Conservation (phyloP, 1,140 invertebrate species). For the Teleogryllus occipitalis region DNA sequence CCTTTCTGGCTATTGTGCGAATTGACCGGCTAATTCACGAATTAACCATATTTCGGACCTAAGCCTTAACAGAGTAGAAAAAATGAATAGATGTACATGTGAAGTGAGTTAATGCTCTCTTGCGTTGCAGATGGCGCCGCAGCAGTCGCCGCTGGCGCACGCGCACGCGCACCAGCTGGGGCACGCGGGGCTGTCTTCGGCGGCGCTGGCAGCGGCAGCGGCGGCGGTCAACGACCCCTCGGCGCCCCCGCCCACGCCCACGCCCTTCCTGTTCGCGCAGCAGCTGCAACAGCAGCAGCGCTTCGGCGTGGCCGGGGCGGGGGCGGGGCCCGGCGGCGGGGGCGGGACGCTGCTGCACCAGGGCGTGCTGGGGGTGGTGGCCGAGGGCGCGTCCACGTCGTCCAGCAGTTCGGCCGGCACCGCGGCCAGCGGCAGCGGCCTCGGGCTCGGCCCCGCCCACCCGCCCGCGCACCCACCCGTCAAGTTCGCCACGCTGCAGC, state of each 20-base stretch:
- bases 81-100: too few relatives aligned
- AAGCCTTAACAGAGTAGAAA: too few relatives aligned
- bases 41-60: too few relatives aligned
- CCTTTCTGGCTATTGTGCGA: too few relatives aligned
- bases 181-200: background rate
- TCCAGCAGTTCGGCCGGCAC: conserved; percentile 13
- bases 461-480: background rate
- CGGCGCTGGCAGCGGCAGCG: background rate
- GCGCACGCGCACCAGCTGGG: background rate
- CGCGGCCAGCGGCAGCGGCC: background rate
- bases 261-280: conserved; percentile 19
- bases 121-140: background rate
- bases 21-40: too few relatives aligned
- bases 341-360: conserved; percentile 28
- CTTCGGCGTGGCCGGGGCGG: conserved; percentile 6
- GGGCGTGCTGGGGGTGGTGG: conserved; percentile 18
- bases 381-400: conserved; percentile 14
- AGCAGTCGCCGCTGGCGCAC: background rate
- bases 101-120: background rate
- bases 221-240: background rate
- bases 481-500: conserved; percentile 16
- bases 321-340: conserved; percentile 29
- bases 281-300: conserved; percentile 27
- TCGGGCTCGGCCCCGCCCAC: background rate
- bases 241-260: conserved; percentile 7